Percentiles rank a stretch among this genome's conserved stretches.
phyloP scores from a whole-genome alignment of 2,888 invertebrate genomes.

The Morpho deidamia region DNA sequence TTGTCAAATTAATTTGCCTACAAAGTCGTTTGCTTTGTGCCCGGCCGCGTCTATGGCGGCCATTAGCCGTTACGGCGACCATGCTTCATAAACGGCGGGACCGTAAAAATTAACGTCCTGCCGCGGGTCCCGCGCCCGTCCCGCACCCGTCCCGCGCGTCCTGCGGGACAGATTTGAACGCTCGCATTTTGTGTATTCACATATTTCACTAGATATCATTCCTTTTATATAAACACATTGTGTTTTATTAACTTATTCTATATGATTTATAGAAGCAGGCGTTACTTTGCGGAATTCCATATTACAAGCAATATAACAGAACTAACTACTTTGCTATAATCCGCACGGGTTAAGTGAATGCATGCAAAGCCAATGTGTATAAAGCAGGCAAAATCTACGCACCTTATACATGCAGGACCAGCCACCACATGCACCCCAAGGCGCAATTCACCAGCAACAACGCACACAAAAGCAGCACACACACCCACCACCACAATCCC shows the following conservation, averaged over 20 bases:
- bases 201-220: constrained; percentile 19
- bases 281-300: no score
- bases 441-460: no score
- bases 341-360: no score
- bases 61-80: constrained; percentile 43
- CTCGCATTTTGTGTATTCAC: constrained; percentile 18
- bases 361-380: no score
- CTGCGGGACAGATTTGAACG: constrained; percentile 23
- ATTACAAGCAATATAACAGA: no score
- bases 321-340: no score
- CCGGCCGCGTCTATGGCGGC: constrained; percentile 35
- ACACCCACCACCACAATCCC: no score
- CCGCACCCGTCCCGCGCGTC: constrained; percentile 15
- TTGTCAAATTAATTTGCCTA: constrained; percentile 47
- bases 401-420: no score
- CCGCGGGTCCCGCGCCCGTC: constrained; percentile 9
- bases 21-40: constrained; percentile 41
- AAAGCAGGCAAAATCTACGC: no score
- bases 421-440: no score
- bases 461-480: no score
- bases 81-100: constrained; percentile 37
- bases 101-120: constrained; percentile 41
- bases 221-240: constrained; percentile 18
- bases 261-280: no score
- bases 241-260: constrained; percentile 3